Evolutionary conservation across 2,797 vertebrate species (phyloP), one percentile per base, ranked within the genome.

Genomic region (Liparis tanakae): DNA sequence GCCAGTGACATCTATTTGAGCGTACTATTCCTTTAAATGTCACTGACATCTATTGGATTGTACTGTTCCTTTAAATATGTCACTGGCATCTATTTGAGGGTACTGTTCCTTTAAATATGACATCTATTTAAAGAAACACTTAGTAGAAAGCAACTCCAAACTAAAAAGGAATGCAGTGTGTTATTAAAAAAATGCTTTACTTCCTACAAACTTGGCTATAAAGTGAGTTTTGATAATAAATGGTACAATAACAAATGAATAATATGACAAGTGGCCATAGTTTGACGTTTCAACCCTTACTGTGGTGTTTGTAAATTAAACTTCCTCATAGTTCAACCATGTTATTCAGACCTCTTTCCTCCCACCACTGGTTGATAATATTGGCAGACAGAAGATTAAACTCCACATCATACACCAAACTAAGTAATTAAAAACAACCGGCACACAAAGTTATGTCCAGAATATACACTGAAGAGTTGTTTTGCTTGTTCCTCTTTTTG

Each of bases 381-480:
- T 12, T 33, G 44, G 46, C 44, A 60, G 14, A 72, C 15, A 68
- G 37, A 73, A 63, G 55, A 70, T 55, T 72, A 68, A 79, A 69
- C 48, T 72, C 36, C 53, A 72, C 65, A 68, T 85, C 5, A 50
- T 74, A 64, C 62, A 63, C 33, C 30, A 72, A 68, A 72, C 41
- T 25, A 54, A 70, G 54, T 55, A 17, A 78, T 67, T 76, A 70
- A 30, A 74, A 65, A 55, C 6, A 41, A 41, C 10, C 13, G 39
- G 14, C 39, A 41, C 39, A 41, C 12, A 41, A 10, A 3, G 39
- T 14, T 56, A 46, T 62, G 64, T 50, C 50, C 55, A 60, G 46
- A 12, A 1, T 37, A 34, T 20, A 60, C 43, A 62, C 15, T 15
- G 30, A 2, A 2, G 9, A 62, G 53, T 56, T 25, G 15, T 41